phyloP scores from a whole-genome alignment of 2,797 vertebrate species.

The Amniataba percoides region DNA sequence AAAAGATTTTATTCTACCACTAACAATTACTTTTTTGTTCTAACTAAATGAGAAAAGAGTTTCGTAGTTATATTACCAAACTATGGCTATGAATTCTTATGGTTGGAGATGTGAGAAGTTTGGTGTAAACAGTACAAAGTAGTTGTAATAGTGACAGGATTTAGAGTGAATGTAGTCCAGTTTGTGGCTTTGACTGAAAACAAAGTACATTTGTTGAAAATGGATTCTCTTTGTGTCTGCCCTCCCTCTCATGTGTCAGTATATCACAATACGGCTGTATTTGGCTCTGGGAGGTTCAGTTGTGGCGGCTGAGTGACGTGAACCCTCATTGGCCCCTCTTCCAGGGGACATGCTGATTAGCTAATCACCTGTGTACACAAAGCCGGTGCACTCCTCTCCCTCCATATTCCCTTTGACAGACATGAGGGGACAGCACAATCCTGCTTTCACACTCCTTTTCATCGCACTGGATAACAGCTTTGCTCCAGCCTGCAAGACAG shows the following conservation, averaged over 20 bases:
- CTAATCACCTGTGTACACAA: slow-evolving; percentile 89
- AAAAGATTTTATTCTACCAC: not conserved
- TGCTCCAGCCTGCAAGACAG: slow-evolving; percentile 65
- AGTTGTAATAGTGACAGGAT: too few relatives aligned
- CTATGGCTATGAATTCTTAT: not conserved
- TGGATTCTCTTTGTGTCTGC: slow-evolving; percentile 2
- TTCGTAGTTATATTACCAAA: not conserved
- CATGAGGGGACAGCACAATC: slow-evolving; percentile 73
- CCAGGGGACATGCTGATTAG: slow-evolving; percentile 84
- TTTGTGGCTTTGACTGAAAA: slow-evolving; percentile 23
- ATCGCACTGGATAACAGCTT: slow-evolving; percentile 76
- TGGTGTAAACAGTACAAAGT: not conserved
- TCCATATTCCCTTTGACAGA: slow-evolving; percentile 79
- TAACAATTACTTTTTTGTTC: not conserved
- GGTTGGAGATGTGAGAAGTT: not conserved
- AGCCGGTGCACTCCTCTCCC: slow-evolving; percentile 62
- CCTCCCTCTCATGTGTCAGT: slow-evolving; percentile 48
- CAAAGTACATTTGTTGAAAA: slow-evolving; percentile 24
- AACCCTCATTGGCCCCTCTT: slow-evolving; percentile 82
- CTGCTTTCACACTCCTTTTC: slow-evolving; percentile 81
- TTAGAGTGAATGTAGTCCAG: not conserved
- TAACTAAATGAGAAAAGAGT: not conserved
- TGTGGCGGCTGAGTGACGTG: slow-evolving; percentile 81
- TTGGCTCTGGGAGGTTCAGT: slow-evolving; percentile 68
- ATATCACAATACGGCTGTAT: slow-evolving; percentile 69